Percentiles rank a stretch among this genome's conserved stretches.
Evolutionary conservation across 2,113 vertebrate species (phyloP).

Genomic region (Tyrannus savana): DNA sequence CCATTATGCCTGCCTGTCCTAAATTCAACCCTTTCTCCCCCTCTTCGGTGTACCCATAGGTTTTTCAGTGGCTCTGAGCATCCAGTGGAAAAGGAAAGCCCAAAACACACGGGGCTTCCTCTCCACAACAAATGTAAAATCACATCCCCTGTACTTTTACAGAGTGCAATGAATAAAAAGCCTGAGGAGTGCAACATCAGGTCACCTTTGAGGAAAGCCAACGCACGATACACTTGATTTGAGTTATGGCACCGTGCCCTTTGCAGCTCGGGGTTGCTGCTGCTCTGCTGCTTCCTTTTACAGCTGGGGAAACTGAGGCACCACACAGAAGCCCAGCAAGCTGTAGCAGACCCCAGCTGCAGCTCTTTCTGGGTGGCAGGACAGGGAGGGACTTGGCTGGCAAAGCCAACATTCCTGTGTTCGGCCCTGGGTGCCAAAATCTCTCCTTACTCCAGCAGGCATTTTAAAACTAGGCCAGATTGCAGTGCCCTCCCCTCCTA

Average conservation of each 20-base stretch:
- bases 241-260: not conserved
- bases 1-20: not conserved
- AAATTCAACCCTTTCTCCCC: not conserved
- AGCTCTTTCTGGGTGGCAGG: not conserved
- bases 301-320: slow-evolving; percentile 10
- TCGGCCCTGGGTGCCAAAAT: not conserved
- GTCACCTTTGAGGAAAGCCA: not conserved
- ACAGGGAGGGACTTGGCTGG: not conserved
- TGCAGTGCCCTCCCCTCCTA: not conserved
- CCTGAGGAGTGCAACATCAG: not conserved
- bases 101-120: not conserved
- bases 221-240: accelerated
- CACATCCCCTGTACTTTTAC: not conserved
- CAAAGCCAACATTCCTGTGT: not conserved
- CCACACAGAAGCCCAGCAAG: not conserved
- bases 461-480: not conserved
- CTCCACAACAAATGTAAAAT: not conserved
- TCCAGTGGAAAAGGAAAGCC: not conserved
- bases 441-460: not conserved
- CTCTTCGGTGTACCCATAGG: not conserved
- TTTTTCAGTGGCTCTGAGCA: not conserved
- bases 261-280: accelerated
- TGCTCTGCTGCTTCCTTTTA: not conserved
- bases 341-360: not conserved
- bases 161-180: not conserved